A percentile compares a stretch with the other conserved stretches of the same genome.
Evolutionary conservation across 2,113 vertebrate species (phyloP).

Genomic region (Onychostruthus taczanowskii): DNA sequence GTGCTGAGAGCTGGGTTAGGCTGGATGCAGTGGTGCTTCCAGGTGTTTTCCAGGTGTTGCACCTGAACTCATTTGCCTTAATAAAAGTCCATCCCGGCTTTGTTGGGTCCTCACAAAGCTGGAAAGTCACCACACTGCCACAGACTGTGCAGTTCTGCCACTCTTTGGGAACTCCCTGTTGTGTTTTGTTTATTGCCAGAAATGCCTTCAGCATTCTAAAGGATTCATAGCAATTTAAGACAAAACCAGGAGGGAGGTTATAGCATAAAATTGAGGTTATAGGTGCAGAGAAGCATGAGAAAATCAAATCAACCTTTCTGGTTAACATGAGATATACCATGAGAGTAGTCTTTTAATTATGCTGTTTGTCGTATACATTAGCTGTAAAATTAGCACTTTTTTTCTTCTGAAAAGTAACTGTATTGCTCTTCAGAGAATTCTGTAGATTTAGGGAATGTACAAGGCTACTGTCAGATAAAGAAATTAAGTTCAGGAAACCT

Average conservation of each 20-base stretch:
- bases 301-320: not conserved
- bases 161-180: not conserved
- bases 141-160: not conserved
- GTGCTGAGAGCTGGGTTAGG: not conserved
- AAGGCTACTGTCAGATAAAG: not conserved
- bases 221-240: not conserved
- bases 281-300: not conserved
- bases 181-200: not conserved
- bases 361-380: not conserved
- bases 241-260: not conserved
- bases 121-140: not conserved
- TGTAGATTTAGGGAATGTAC: not conserved
- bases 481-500: slow-evolving; percentile 12
- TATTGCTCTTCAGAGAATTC: not conserved
- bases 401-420: not conserved
- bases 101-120: not conserved
- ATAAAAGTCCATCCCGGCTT: not conserved
- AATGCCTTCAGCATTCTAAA: not conserved
- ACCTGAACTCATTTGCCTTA: not conserved
- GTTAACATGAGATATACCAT: not conserved
- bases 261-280: not conserved
- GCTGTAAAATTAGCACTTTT: not conserved
- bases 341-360: not conserved
- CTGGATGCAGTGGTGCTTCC: not conserved
- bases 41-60: not conserved